A percentile compares a stretch with the other conserved stretches of the same genome.
These are phyloP conservation scores for Heliothis virescens DNA, from an alignment of 1,140 invertebrate genomes.

Conservation along the genomic window DNA sequence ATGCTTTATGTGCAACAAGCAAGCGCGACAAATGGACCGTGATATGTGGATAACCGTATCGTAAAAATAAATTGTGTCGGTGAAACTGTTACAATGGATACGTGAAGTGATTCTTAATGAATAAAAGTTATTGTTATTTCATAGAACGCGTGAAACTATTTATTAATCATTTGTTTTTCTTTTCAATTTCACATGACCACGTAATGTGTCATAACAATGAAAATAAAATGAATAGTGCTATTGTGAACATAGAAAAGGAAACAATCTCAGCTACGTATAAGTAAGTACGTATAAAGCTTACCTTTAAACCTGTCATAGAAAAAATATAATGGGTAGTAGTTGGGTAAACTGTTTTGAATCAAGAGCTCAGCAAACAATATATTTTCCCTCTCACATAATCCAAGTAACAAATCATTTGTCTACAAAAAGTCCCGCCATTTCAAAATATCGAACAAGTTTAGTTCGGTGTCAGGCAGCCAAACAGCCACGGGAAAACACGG, in stretches of 20 bases:
- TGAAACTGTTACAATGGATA: conserved; percentile 27
- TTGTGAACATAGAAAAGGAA: too few species aligned
- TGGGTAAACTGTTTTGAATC: too few species aligned
- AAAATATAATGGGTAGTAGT: too few species aligned
- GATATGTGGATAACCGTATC: conserved; percentile 56
- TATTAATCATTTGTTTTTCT: too few species aligned
- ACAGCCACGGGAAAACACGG: conserved; percentile 20
- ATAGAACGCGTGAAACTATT: not conserved
- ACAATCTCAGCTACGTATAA: too few species aligned
- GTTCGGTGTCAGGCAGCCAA: conserved; percentile 5
- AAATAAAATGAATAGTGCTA: too few species aligned
- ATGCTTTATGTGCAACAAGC: conserved; percentile 46
- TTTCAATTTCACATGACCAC: too few species aligned
- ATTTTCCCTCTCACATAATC: too few species aligned
- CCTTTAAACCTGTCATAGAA: too few species aligned
- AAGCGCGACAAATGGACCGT: conserved; percentile 59
- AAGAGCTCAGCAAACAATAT: too few species aligned
- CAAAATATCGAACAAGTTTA: conserved; percentile 17
- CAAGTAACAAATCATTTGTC: not conserved
- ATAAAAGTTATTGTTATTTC: not conserved
- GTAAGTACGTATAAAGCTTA: too few species aligned
- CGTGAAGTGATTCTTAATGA: not conserved
- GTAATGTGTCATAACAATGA: too few species aligned
- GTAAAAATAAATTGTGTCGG: conserved; percentile 46
- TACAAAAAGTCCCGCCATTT: conserved; percentile 25